Evolutionary conservation across 1,140 invertebrate genomes (phyloP), one percentile per base, ranked within the genome.

Genomic region (Brachionus plicatilis): DNA sequence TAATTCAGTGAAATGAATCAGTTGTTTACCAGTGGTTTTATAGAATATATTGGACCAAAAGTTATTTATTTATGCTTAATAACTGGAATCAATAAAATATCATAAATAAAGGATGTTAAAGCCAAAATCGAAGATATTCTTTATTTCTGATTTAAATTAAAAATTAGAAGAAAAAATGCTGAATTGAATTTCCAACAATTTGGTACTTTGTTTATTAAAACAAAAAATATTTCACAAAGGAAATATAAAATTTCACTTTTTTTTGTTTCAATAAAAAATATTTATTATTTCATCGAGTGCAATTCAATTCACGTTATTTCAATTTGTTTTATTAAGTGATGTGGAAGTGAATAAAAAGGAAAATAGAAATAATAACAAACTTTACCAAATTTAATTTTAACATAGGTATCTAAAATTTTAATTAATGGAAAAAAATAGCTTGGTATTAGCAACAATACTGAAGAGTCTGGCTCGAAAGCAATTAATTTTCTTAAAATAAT

Each of bases 201-300:
- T 20, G 33, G 37, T 41, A 41, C 17, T 72, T 72, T 72, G 37
- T 72, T 72, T 41, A 41, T 72, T 72, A 72, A 43, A 72, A 72
- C 14, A 20, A 72, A 72, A 41, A 72, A 72, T 20, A 72, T 72
- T 72, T 72, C 29, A 43, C 68, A 43, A 20, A 72, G 68, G 68
- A 72, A 72, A 72, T 72, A 72, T 72, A 43, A 72, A 72, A 72
- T 72, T 72, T 72, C 68, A 43, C 41, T 72, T 68, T 68, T 68
- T 68, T 33, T 45, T 60, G 53, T 60, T 60, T 60, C n/a, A 20
- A 17, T 60, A 60, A 60, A 24, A 56, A 60, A 72, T 72, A 43
- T 20, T 72, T 72, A 72, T 72, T 72, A 72, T 72, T 72, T 72
- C 9, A 72, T n/a, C 17, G 33, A 72, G 68, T 72, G 68, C n/a